Evolutionary conservation across 2,113 vertebrate species (phyloP).

Genomic region (Petromus typicus): DNA sequence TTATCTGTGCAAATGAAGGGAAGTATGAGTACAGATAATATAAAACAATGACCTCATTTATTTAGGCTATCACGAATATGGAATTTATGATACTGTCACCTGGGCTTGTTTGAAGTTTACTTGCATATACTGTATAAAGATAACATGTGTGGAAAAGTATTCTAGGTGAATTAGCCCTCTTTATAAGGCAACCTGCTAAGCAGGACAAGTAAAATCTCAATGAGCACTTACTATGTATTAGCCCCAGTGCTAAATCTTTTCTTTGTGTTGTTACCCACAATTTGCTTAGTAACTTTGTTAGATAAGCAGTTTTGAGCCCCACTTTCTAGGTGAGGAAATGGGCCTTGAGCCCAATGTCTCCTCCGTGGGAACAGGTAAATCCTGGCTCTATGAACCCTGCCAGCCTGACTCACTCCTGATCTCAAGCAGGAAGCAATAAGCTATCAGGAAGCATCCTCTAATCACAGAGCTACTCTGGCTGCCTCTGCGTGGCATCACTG

Average conservation of each 20-base stretch:
- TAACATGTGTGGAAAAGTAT: constrained; percentile 5
- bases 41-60: background rate
- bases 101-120: background rate
- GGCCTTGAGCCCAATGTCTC: background rate
- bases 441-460: background rate
- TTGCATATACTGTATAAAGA: background rate
- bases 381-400: background rate
- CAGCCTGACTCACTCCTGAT: background rate
- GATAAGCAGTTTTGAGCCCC: background rate
- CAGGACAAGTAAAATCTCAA: background rate
- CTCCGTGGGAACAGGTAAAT: background rate
- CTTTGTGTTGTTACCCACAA: background rate
- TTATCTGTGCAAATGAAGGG: constrained; percentile 49
- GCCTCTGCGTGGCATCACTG: background rate
- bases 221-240: background rate
- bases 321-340: background rate
- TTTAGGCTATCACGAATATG: background rate
- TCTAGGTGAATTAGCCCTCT: constrained; percentile 3
- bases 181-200: background rate
- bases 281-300: background rate
- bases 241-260: background rate
- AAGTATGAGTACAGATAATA: background rate
- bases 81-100: constrained; percentile 39
- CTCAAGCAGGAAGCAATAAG: background rate
- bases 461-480: background rate